Evolutionary conservation across 1,140 invertebrate species (phyloP), one percentile per base, ranked within the genome.

Genomic region (Drosophila kanapiae): DNA sequence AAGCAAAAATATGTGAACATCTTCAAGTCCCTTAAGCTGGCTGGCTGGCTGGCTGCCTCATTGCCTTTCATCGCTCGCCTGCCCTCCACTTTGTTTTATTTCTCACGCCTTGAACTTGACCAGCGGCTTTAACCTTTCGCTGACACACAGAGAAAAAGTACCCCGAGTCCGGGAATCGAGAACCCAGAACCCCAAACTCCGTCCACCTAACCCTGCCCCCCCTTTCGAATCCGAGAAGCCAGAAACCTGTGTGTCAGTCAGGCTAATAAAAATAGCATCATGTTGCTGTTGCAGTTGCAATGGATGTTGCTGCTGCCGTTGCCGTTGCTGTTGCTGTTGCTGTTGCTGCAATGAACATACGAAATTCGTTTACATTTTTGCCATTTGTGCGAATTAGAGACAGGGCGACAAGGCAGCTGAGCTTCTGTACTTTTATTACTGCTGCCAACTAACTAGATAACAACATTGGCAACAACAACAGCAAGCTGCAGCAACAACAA

Each of bases 341-440:
- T 49, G 38, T 27, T 56, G 56, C 68, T 54, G 65, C 42, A 75
- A 82, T 86, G 83, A 87, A 86, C 82, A 87, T 61, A 69, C 57
- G 83, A 88, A 88, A 88, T 88, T 88, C 84, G 80, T 69, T 88
- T 83, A 80, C 80, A 88, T 84, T 88, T 83, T 60, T 60, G 72
- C 84, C 77, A 87, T 87, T 87, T 87, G 76, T 88, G 84, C 72
- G 74, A 87, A 88, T 87, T 83, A 80, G 84, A 83, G 80, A 60
- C 64, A 61, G 51, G 68, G 54, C 45, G 62, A 74, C 70, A 60
- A 72, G 45, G 70, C 70, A 72, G 31, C 29, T 42, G 68, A 48
- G 35, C 69, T 49, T 40, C 48, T 84, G 51, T 57, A 68, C 61
- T 87, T 79, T 74, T 82, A 79, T 82, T 79, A 65, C 59, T 63